Evolutionary conservation across 2,113 vertebrate species (phyloP).

Genomic region (Tyto alba): DNA sequence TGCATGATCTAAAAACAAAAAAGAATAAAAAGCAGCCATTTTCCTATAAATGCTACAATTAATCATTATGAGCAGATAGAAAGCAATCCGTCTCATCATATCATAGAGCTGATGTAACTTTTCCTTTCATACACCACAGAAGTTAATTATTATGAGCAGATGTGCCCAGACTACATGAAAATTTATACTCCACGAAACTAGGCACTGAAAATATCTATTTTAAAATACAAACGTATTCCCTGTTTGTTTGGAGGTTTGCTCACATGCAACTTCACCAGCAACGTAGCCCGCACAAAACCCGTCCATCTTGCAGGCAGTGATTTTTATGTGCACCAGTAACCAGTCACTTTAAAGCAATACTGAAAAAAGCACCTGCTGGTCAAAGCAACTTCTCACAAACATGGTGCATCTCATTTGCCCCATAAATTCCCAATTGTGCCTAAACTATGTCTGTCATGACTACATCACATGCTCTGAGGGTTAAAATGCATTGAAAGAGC

Average conservation of each 20-base stretch:
- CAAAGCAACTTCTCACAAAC: background rate
- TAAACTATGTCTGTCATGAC: fast-evolving
- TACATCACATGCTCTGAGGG: background rate
- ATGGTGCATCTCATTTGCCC: fast-evolving
- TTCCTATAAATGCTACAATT: slow-evolving; percentile 62
- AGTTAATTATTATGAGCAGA: slow-evolving; percentile 75
- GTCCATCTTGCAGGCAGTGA: background rate
- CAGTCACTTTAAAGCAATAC: background rate
- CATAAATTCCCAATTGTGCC: background rate
- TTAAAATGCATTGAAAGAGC: background rate
- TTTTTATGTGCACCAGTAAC: background rate
- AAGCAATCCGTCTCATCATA: slow-evolving; percentile 48
- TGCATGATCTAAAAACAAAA: slow-evolving; percentile 31
- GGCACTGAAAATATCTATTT: slow-evolving; percentile 44
- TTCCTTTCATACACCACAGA: slow-evolving; percentile 57
- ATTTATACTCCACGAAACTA: slow-evolving; percentile 60
- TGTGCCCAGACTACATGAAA: slow-evolving; percentile 70
- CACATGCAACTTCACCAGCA: background rate
- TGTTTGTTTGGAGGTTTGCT: slow-evolving; percentile 2
- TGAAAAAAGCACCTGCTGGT: background rate
- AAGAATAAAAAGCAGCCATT: slow-evolving; percentile 60
- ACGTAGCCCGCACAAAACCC: fast-evolving
- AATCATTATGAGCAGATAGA: slow-evolving; percentile 70
- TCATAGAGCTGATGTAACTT: slow-evolving; percentile 62
- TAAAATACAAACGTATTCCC: background rate